Percentiles rank a stretch among this genome's conserved stretches.
phyloP scores from a whole-genome alignment of 2,797 vertebrate species.

The Channallabes apus region DNA sequence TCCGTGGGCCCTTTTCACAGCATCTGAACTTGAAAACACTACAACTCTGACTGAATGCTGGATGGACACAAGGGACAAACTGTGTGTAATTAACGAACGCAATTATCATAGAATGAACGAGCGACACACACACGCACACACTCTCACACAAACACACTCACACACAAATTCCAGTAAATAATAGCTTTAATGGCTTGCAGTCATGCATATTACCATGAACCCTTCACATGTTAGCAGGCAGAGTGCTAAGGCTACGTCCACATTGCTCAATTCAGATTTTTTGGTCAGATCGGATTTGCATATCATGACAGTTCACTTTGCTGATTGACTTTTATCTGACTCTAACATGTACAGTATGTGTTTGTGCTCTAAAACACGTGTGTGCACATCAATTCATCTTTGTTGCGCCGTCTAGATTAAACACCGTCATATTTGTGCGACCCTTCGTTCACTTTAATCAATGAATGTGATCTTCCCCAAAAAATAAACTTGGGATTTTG shows the following conservation, averaged over 20 bases:
- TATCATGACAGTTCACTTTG: no score
- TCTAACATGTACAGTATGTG: no score
- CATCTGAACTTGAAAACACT: background rate
- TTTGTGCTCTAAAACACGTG: no score
- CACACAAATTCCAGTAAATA: conserved; percentile 72
- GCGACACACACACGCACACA: background rate
- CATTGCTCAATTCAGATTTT: no score
- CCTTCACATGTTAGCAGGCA: conserved; percentile 70
- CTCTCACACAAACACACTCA: conserved; percentile 38
- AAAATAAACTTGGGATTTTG: no score
- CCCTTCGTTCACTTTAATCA: no score
- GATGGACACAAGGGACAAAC: conserved; percentile 60
- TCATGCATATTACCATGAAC: conserved; percentile 75
- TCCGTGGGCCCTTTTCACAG: conserved; percentile 4
- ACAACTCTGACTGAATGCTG: conserved; percentile 9
- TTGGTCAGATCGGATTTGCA: no score
- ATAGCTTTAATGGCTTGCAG: conserved; percentile 75
- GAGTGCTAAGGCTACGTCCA: conserved; percentile 42
- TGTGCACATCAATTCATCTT: no score
- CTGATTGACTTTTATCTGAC: no score
- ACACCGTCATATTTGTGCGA: no score
- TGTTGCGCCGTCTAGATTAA: no score
- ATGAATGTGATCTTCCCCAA: no score
- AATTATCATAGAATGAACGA: conserved; percentile 68
- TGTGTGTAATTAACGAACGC: conserved; percentile 71